Evolutionary conservation across 1,140 invertebrate genomes (phyloP).

Genomic region (Phenacoccus solenopsis): DNA sequence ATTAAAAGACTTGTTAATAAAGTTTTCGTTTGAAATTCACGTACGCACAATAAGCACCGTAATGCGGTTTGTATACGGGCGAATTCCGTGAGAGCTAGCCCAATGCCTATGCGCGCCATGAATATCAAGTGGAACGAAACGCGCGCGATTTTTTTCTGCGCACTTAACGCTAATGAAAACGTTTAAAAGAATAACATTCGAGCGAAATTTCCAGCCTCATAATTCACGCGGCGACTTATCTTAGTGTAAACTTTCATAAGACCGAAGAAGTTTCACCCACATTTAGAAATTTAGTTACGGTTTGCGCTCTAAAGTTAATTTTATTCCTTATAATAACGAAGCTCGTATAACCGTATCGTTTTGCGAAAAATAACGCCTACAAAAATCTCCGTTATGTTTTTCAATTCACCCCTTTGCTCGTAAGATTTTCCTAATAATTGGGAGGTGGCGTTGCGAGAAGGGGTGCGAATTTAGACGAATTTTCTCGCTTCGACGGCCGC

Average conservation of each 20-base stretch:
- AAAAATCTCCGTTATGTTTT: slow-evolving; percentile 3
- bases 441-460: not conserved
- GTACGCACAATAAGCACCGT: too few species aligned
- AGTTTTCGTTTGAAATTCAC: not conserved
- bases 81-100: not conserved
- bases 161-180: not conserved
- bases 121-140: not conserved
- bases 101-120: not conserved
- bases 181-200: not conserved
- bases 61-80: not conserved
- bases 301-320: not conserved
- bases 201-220: not conserved
- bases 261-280: not conserved
- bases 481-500: slow-evolving; percentile 12
- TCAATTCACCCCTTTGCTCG: not conserved
- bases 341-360: not conserved
- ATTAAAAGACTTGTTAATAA: slow-evolving; percentile 17
- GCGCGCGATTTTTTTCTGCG: too few species aligned
- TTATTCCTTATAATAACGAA: not conserved
- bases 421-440: slow-evolving; percentile 10
- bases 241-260: not conserved
- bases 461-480: slow-evolving; percentile 15
- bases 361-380: not conserved
- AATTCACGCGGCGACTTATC: not conserved
- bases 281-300: not conserved